Evolutionary conservation across 2,797 vertebrate genomes (phyloP).

Genomic region (Gymnothorax javanicus): DNA sequence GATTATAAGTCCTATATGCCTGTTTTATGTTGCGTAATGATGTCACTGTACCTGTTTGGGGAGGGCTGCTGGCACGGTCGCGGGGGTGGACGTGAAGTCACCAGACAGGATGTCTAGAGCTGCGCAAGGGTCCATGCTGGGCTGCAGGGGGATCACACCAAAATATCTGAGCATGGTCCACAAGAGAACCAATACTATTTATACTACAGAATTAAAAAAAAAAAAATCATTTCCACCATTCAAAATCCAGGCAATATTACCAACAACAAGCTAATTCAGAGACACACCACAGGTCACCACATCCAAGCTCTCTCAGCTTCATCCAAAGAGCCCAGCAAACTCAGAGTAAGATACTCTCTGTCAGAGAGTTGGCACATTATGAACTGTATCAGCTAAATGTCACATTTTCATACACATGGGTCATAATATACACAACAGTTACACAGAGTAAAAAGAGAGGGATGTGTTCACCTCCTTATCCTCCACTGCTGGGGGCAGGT

Average conservation of each 20-base stretch:
- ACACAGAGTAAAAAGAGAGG: not conserved
- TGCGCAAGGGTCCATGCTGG: conserved; percentile 49
- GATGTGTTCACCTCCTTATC: conserved; percentile 6
- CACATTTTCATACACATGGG: not conserved
- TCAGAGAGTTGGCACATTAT: not conserved
- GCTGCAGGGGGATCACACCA: conserved; percentile 44
- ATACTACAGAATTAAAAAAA: not conserved
- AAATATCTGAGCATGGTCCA: not conserved
- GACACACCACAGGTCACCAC: not conserved
- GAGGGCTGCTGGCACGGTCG: conserved; percentile 42
- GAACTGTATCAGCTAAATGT: not conserved
- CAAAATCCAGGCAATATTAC: not conserved
- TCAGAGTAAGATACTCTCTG: not conserved
- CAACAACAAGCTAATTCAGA: not conserved
- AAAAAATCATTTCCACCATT: not conserved
- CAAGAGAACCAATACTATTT: not conserved
- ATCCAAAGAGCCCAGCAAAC: not conserved
- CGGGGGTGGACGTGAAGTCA: conserved; percentile 51
- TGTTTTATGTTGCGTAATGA: not conserved
- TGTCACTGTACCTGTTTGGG: conserved; percentile 46
- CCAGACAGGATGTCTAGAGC: conserved; percentile 67
- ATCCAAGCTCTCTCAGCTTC: not conserved
- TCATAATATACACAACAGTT: not conserved
- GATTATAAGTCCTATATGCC: not conserved
- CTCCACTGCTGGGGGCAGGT: not conserved